Conservation (phyloP, 1,140 invertebrate species). For the Octopus sinensis region DNA sequence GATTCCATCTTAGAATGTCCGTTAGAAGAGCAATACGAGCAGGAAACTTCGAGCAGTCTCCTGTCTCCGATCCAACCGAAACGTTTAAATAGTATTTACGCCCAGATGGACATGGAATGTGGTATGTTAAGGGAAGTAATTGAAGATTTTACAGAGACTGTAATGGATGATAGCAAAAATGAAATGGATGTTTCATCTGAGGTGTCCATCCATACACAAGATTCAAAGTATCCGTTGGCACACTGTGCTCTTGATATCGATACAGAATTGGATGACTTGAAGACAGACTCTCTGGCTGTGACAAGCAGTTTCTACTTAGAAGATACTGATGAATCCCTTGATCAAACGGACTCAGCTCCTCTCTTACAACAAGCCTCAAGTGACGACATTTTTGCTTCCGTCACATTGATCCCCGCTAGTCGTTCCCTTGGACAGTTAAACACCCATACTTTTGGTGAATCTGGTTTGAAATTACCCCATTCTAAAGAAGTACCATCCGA, state of each 20-base stretch:
- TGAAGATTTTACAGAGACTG: conserved; percentile 42
- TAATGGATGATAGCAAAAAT: conserved; percentile 21
- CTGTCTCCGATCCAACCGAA: conserved; percentile 22
- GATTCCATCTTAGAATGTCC: conserved; percentile 11
- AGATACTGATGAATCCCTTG: not conserved
- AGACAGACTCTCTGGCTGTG: not conserved
- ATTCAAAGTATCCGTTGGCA: not conserved
- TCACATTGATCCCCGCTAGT: not conserved
- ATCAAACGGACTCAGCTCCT: not conserved
- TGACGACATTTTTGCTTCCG: not conserved
- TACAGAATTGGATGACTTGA: not conserved
- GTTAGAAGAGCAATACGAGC: not conserved
- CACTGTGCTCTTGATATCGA: not conserved
- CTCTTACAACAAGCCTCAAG: not conserved
- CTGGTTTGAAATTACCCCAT: not conserved
- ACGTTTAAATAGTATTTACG: conserved; percentile 43
- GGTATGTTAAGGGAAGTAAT: conserved; percentile 46
- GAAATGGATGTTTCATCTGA: not conserved
- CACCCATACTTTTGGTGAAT: not conserved
- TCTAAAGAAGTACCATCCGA: not conserved
- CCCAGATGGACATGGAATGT: conserved; percentile 43
- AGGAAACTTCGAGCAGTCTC: conserved; percentile 7
- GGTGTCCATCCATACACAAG: not conserved
- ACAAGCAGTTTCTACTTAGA: not conserved
- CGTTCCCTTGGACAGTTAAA: conserved; percentile 1